Base-by-base conservation (phyloP, 1,140 invertebrate species). In the Glossosoma conforme region DNA sequence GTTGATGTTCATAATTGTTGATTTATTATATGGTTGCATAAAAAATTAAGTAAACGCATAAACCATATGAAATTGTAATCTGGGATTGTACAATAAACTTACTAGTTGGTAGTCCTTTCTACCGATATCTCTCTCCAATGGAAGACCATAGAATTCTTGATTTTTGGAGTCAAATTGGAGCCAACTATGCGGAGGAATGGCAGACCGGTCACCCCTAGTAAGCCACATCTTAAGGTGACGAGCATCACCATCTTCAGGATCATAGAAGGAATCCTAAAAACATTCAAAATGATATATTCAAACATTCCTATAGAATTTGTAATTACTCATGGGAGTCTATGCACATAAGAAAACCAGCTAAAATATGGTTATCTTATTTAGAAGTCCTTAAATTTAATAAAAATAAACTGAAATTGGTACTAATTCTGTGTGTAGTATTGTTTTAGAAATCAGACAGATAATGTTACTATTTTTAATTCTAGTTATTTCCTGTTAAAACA, bases 81-180 rank as follows among this genome's bases (percentile, higher is more conserved):
- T 28, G 25, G 25, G 6, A 8, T n/a, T n/a, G 25, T 15, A 13
- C 6, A 37, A 25, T 42, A 36, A 25, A 46, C 59, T 57, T 25
- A 89, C 81, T 61, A 94, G 66, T 52, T 88, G 80, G 65, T 91
- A 94, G 58, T 89, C 84, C 46, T 80, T 80, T 21, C 79, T 76
- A 3, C 85, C 86, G 3, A 80, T 74, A 64, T 93, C 83, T 2
- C 70, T 69, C 3, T 72, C 62, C 28, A 84, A 70, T 3, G 91
- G 91, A 18, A 94, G 77, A 2, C 91, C 92, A 66, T 83, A 93
- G 64, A 94, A 91, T 75, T 93, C 90, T 64, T 91, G 87, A 72
- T 91, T 92, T 49, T 86, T 87, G 2, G 74, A 74, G 63, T 95
- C 89, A 64, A 94, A 95, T 65, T 93, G 90, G 35, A 95, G 68